phyloP scores from a whole-genome alignment of 2,797 vertebrate genomes.

The Rhynchonycteris naso region DNA sequence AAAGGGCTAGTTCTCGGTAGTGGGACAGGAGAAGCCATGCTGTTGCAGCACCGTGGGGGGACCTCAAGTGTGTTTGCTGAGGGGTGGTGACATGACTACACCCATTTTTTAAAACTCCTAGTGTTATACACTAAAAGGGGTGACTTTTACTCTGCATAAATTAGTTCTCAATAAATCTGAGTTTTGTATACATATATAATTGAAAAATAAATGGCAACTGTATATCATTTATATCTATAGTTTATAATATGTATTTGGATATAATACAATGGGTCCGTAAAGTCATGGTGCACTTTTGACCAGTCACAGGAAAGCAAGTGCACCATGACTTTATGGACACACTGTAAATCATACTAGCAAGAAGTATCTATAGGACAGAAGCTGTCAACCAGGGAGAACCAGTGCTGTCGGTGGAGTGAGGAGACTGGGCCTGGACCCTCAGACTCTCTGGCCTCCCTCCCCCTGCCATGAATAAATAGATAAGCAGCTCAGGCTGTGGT shows the following conservation, averaged over 20 bases:
- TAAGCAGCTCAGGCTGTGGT: no score
- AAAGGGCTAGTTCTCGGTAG: fast-evolving
- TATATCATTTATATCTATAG: background rate
- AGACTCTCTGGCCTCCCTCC: no score
- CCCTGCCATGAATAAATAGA: no score
- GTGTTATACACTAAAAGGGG: background rate
- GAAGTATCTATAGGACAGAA: background rate
- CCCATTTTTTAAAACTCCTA: background rate
- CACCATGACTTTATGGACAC: no score
- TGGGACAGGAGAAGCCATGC: background rate
- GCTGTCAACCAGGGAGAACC: no score
- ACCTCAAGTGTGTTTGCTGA: no score
- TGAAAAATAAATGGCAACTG: background rate
- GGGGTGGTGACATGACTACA: no score
- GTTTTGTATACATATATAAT: background rate
- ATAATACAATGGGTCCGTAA: no score
- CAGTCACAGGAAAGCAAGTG: no score
- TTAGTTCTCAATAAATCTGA: background rate
- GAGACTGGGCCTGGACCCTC: no score
- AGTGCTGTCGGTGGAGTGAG: no score
- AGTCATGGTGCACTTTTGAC: no score
- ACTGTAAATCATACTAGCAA: background rate
- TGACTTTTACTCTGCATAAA: background rate
- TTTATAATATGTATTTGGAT: background rate
- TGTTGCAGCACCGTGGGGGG: fast-evolving